These are phyloP conservation scores for Porites divaricata DNA, from an alignment of 92 coral and sea anemone genomes.

Conservation along the genomic window DNA sequence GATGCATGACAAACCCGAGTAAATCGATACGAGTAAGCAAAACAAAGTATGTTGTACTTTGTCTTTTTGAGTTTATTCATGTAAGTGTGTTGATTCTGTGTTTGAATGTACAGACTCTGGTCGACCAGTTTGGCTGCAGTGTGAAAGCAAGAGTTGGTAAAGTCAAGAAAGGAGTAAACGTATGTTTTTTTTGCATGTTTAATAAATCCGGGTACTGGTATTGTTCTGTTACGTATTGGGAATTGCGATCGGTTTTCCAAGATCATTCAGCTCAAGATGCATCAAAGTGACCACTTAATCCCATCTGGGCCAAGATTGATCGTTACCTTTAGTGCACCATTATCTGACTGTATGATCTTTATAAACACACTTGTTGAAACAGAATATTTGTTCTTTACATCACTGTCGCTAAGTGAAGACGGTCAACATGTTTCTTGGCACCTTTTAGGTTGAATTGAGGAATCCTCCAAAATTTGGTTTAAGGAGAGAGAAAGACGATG, in stretches of 20 bases:
- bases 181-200: constrained; percentile 13
- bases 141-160: constrained; percentile 68
- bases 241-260: too few relatives aligned
- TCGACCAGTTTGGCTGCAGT: constrained; percentile 75
- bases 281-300: too few relatives aligned
- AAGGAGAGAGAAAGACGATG: constrained; percentile 22
- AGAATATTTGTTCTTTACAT: too few relatives aligned
- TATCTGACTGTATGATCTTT: too few relatives aligned
- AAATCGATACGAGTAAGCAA: not conserved
- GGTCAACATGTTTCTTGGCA: not conserved
- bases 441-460: constrained; percentile 29
- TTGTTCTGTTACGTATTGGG: not conserved
- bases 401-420: too few relatives aligned
- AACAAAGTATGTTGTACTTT: not conserved
- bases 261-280: not conserved
- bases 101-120: constrained; percentile 51
- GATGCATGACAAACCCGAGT: too few relatives aligned
- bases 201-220: not conserved
- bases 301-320: too few relatives aligned
- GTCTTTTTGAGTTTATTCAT: not conserved
- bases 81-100: not conserved
- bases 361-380: too few relatives aligned
- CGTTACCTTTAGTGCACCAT: too few relatives aligned
- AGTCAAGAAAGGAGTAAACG: constrained; percentile 58
- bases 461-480: constrained; percentile 32